Percentiles rank a stretch among this genome's conserved stretches.
These are phyloP conservation scores for Misgurnus anguillicaudatus DNA, from an alignment of 2,113 vertebrate genomes.

Conservation along the genomic window DNA sequence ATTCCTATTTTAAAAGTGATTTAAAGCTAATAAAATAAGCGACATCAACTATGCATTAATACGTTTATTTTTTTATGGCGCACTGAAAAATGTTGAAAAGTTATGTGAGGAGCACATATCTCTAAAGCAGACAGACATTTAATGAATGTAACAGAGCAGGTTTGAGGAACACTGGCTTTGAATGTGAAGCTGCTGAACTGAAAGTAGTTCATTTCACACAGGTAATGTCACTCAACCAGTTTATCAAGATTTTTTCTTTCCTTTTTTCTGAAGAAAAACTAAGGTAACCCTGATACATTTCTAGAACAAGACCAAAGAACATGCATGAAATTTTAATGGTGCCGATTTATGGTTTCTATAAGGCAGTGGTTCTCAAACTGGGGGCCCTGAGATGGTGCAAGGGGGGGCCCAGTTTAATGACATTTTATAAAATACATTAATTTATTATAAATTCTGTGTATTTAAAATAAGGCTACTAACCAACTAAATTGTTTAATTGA, in stretches of 20 bases:
- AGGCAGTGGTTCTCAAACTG: no score
- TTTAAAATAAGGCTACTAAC: no score
- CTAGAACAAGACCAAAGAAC: background rate
- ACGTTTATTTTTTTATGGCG: background rate
- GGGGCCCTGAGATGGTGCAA: no score
- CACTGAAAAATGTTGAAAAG: background rate
- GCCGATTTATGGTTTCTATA: no score
- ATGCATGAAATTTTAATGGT: background rate
- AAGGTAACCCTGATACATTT: background rate
- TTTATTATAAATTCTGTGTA: no score
- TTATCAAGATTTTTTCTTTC: background rate
- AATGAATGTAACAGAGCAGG: background rate
- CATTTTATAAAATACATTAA: no score
- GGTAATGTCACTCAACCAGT: conserved; percentile 1
- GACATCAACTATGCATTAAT: background rate
- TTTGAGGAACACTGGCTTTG: background rate
- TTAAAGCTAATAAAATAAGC: background rate
- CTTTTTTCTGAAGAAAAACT: background rate
- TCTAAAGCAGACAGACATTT: background rate
- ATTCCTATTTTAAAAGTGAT: no score
- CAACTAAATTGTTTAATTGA: no score
- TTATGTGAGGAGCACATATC: background rate
- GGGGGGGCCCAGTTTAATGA: no score
- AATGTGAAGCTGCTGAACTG: background rate
- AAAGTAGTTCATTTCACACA: background rate